Percentiles rank a stretch among this genome's conserved stretches.
Conservation (phyloP, 2,113 vertebrate genomes). For the Caretta caretta region DNA sequence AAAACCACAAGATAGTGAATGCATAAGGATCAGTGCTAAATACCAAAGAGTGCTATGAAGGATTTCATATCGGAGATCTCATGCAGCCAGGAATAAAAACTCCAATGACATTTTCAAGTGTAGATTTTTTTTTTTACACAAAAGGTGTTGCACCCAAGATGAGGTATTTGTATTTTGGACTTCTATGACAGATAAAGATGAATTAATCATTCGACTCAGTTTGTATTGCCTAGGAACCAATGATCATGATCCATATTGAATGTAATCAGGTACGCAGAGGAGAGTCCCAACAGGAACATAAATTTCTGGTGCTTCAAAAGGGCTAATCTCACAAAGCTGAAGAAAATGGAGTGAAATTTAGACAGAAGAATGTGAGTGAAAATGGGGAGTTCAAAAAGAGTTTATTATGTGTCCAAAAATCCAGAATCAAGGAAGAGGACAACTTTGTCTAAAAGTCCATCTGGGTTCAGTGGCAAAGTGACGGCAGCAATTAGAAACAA, state of each 20-base stretch:
- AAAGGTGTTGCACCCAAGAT: neutral
- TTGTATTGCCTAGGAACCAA: neutral
- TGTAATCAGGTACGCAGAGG: neutral
- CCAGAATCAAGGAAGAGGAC: neutral
- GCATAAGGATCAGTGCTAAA: too few relatives aligned
- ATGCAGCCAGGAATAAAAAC: neutral
- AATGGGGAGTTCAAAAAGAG: neutral
- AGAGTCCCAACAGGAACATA: neutral
- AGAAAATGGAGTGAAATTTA: neutral
- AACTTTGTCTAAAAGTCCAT: neutral
- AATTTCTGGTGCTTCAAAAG: neutral
- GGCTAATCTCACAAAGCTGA: neutral
- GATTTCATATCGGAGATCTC: neutral
- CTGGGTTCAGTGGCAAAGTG: neutral
- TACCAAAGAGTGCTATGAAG: neutral
- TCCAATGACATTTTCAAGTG: neutral
- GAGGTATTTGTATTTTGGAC: neutral
- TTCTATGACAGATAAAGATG: neutral
- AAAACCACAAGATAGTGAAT: too few relatives aligned
- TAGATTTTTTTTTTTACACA: neutral
- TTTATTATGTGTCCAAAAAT: neutral
- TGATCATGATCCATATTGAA: neutral
- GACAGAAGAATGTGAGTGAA: neutral
- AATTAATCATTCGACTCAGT: neutral
- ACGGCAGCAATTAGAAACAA: neutral